Conservation (phyloP, 2,113 vertebrate species). For the Oreocharis arfaki region DNA sequence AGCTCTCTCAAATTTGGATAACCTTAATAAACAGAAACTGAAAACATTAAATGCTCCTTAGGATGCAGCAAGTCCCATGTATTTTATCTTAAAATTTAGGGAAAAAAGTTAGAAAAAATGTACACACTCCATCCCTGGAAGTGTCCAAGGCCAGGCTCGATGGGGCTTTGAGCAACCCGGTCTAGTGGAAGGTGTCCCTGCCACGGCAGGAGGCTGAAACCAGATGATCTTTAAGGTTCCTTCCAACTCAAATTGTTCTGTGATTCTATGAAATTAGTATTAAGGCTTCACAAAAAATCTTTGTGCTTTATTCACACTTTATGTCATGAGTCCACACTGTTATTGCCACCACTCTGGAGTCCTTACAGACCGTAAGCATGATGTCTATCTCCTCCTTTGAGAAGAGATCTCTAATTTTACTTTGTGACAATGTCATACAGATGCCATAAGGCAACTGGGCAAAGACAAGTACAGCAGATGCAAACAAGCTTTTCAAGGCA, state of each 20-base stretch:
- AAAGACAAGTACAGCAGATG: background rate
- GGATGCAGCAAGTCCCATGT: background rate
- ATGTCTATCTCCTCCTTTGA: background rate
- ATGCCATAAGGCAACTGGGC: background rate
- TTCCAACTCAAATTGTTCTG: background rate
- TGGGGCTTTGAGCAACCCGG: fast-evolving
- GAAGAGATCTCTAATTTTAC: background rate
- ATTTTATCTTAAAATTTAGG: background rate
- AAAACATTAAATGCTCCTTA: background rate
- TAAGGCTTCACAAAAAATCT: background rate
- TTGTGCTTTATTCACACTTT: background rate
- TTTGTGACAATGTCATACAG: background rate
- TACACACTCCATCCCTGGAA: background rate
- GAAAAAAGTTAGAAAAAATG: background rate
- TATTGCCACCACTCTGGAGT: background rate
- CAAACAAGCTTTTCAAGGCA: background rate
- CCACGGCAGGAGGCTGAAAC: background rate
- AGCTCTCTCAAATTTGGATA: background rate
- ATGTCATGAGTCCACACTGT: background rate
- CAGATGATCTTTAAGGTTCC: background rate
- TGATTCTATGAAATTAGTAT: background rate
- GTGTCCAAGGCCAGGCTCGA: background rate
- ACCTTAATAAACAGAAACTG: background rate
- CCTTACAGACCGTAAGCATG: background rate
- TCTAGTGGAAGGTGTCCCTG: background rate